Conservation (phyloP, 2,888 invertebrate species). For the Ennomos erosarius region DNA sequence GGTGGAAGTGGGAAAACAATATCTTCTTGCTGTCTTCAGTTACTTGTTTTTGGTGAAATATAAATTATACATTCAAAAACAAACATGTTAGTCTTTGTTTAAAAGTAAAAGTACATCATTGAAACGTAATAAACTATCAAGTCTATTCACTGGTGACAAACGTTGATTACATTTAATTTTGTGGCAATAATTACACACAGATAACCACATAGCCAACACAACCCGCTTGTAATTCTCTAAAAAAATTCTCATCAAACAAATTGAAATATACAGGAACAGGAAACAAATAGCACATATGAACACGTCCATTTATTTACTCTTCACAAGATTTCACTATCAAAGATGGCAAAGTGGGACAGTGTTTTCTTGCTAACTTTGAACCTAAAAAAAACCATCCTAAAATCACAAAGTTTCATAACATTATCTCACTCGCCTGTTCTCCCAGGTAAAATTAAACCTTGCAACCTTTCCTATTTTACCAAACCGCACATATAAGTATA, state of each 20-base stretch:
- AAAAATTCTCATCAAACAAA: too few relatives aligned
- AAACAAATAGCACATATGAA: too few relatives aligned
- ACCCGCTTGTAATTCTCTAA: too few relatives aligned
- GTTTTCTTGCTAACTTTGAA: constrained; percentile 13
- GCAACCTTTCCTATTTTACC: constrained; percentile 60
- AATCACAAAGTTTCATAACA: constrained; percentile 11
- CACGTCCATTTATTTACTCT: constrained; percentile 31
- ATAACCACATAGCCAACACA: too few relatives aligned
- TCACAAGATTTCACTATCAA: constrained; percentile 34
- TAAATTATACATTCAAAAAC: background rate
- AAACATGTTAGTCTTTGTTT: background rate
- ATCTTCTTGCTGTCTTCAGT: too few relatives aligned
- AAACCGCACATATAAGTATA: constrained; percentile 47
- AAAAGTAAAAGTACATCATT: background rate
- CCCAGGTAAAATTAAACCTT: constrained; percentile 62
- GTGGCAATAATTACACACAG: too few relatives aligned
- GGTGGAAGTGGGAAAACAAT: too few relatives aligned
- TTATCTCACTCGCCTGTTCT: constrained; percentile 38
- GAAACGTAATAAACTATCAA: too few relatives aligned
- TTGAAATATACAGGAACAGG: too few relatives aligned
- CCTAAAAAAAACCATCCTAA: background rate
- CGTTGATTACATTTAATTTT: too few relatives aligned
- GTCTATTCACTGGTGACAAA: too few relatives aligned
- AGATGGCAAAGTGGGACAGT: constrained; percentile 43
- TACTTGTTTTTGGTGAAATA: too few relatives aligned